A percentile compares a stretch with the other conserved stretches of the same genome.
phyloP scores from a whole-genome alignment of 2,113 vertebrate genomes.

The Hipposideros armiger region DNA sequence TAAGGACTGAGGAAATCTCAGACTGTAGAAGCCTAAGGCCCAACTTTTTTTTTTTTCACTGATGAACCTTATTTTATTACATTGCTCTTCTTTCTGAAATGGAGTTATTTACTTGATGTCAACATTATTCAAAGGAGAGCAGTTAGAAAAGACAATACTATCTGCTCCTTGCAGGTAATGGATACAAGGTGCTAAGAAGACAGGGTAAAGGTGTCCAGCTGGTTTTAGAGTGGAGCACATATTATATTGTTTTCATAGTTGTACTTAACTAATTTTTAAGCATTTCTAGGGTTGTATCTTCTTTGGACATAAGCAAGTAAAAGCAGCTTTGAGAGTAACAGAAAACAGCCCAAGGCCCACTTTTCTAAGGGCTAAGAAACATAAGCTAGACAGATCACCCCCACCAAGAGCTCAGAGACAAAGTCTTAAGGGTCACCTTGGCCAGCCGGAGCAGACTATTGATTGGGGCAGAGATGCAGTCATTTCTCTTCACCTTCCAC shows the following conservation, averaged over 20 bases:
- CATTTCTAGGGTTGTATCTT: not conserved
- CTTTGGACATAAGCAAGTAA: too few species aligned
- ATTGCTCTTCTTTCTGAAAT: not conserved
- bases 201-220: not conserved
- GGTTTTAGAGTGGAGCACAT: not conserved
- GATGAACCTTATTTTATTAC: not conserved
- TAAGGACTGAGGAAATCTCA: not conserved
- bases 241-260: not conserved
- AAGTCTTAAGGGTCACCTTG: conserved; percentile 79
- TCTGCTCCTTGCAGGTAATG: not conserved
- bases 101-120: not conserved
- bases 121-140: not conserved
- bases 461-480: conserved; percentile 81
- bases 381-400: not conserved
- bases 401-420: not conserved
- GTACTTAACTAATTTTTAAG: not conserved
- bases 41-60: not conserved
- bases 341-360: not conserved
- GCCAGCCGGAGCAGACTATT: conserved; percentile 75
- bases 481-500: conserved; percentile 66
- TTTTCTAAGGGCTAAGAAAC: not conserved
- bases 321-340: not conserved
- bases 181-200: not conserved
- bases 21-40: not conserved
- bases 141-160: not conserved